Conservation (phyloP, 2,113 vertebrate species). For the Leucopsar rothschildi region DNA sequence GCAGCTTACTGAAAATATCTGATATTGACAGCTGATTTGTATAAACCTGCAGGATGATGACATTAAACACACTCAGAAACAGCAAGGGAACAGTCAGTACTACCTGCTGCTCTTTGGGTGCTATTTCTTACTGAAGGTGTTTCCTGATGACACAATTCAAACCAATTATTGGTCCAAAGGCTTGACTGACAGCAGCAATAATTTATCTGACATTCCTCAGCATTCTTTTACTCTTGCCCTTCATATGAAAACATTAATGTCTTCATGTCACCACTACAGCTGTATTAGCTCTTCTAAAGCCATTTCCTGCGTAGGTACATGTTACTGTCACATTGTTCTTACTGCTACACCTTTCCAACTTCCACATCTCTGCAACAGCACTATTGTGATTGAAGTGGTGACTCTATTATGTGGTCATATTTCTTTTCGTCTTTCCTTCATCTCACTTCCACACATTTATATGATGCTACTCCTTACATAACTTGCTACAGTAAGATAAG, state of each 20-base stretch:
- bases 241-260: neutral
- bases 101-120: neutral
- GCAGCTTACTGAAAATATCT: neutral
- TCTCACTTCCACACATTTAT: neutral
- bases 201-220: neutral
- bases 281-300: neutral
- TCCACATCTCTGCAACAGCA: neutral
- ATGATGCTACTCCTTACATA: neutral
- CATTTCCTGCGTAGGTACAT: fast-evolving
- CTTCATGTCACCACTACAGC: neutral
- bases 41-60: neutral
- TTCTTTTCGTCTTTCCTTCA: neutral
- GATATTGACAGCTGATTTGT: neutral
- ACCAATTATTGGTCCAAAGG: neutral
- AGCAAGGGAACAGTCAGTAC: neutral
- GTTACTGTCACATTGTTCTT: neutral
- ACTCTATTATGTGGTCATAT: neutral
- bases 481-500: neutral
- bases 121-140: neutral
- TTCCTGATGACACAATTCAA: neutral
- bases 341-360: neutral
- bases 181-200: neutral
- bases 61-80: neutral
- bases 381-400: neutral
- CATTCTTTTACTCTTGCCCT: neutral